These are phyloP conservation scores for Melanargia galathea DNA, from an alignment of 2,888 invertebrate genomes.

Conservation along the genomic window DNA sequence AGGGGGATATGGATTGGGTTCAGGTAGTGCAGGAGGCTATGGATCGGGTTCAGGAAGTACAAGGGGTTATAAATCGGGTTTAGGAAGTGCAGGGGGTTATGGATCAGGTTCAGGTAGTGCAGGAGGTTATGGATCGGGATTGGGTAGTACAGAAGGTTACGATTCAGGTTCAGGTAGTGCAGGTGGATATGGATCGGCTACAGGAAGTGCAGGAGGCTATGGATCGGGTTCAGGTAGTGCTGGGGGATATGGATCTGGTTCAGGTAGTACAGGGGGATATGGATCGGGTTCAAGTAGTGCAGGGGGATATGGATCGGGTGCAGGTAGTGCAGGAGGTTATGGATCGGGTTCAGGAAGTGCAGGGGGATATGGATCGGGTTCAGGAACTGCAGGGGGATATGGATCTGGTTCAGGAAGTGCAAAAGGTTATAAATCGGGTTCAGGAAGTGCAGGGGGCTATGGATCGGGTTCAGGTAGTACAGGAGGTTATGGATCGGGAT, in stretches of 20 bases:
- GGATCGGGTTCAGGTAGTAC: neutral
- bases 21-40: neutral
- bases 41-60: neutral
- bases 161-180: neutral
- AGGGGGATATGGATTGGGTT: neutral
- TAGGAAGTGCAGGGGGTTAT: neutral
- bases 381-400: slow-evolving; percentile 3
- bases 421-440: neutral
- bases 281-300: neutral
- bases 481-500: neutral
- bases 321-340: neutral
- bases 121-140: neutral
- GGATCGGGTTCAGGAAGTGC: neutral
- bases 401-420: neutral
- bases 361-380: neutral
- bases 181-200: neutral
- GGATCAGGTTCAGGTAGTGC: neutral
- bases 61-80: neutral
- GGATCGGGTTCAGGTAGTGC: neutral
- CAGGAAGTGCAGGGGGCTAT: neutral
- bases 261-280: neutral
- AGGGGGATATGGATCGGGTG: neutral
- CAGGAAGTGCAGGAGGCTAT: slow-evolving; percentile 4
- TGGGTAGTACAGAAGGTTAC: slow-evolving; percentile 2
- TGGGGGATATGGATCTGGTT: slow-evolving; percentile 1